Evolutionary conservation across 2,888 invertebrate genomes (phyloP).

Genomic region (Nasonovia ribisnigri): DNA sequence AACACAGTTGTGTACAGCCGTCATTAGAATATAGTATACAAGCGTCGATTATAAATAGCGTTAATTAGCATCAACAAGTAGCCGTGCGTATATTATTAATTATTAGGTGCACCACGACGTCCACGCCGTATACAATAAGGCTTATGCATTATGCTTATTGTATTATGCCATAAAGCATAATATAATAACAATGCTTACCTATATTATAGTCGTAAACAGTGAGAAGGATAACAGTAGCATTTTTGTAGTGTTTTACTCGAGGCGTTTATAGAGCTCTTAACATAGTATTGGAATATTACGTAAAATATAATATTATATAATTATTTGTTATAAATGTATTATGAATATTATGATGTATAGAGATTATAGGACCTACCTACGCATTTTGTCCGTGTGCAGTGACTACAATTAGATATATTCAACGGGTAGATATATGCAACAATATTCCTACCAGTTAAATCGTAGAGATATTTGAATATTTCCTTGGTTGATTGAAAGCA

Average conservation of each 20-base stretch:
- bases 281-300: background rate
- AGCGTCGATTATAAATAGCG: constrained; percentile 43
- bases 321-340: background rate
- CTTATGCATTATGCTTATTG: too few species aligned
- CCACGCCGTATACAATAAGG: background rate
- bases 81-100: background rate
- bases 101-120: background rate
- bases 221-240: background rate
- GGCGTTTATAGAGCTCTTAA: background rate
- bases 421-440: background rate
- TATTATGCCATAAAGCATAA: too few species aligned
- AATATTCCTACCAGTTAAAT: background rate
- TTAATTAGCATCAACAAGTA: constrained; percentile 13
- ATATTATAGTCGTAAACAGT: background rate
- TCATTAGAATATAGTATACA: constrained; percentile 7
- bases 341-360: background rate
- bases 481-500: background rate
- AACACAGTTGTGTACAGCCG: background rate
- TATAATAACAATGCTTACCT: background rate
- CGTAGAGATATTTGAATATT: background rate
- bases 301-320: background rate
- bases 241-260: background rate
- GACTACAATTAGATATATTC: background rate
- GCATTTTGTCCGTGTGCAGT: background rate
- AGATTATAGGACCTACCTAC: background rate